These are phyloP conservation scores for Epinephelus awoara DNA, from an alignment of 2,797 vertebrate genomes.

Conservation along the genomic window DNA sequence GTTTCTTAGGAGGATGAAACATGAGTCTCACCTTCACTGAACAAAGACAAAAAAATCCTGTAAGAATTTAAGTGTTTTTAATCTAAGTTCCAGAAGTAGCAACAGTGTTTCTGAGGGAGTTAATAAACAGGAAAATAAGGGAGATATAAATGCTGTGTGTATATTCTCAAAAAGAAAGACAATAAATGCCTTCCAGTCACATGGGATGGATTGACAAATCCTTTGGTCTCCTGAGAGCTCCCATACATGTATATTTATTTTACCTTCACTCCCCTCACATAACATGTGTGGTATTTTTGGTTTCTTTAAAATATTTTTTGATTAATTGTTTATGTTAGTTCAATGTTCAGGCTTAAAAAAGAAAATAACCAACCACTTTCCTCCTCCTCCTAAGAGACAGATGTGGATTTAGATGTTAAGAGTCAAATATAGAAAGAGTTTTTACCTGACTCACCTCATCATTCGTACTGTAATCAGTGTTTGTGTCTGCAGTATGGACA, in stretches of 20 bases:
- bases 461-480: no score
- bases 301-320: no score
- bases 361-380: neutral
- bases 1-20: conserved; percentile 38
- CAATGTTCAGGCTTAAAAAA: neutral
- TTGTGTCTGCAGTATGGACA: conserved; percentile 1
- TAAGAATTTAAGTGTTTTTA: conserved; percentile 8
- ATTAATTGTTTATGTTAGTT: neutral
- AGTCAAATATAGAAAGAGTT: neutral
- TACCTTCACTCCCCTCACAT: no score
- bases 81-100: neutral
- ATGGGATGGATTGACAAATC: neutral
- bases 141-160: neutral
- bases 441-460: neutral
- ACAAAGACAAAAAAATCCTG: conserved; percentile 27
- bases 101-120: neutral
- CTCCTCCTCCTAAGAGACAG: neutral
- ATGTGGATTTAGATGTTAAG: neutral
- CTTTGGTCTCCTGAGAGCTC: neutral
- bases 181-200: no score
- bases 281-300: no score
- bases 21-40: conserved; percentile 27
- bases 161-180: no score
- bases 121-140: neutral
- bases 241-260: no score